phyloP scores from a whole-genome alignment of 2,797 vertebrate species.

The Clarias laeviceps region DNA sequence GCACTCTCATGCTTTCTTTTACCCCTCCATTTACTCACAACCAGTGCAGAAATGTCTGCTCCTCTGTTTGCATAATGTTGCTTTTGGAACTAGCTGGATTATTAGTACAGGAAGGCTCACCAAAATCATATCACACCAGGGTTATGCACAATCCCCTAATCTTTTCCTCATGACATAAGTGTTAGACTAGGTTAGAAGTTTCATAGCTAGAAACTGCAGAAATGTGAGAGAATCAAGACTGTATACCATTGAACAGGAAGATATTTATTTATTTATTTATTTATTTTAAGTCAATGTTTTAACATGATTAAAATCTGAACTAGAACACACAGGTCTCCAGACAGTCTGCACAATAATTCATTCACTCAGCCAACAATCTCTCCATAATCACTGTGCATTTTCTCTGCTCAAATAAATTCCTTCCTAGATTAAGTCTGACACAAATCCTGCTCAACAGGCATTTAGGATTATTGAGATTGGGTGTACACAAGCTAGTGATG shows the following conservation, averaged over 20 bases:
- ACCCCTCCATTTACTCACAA: no score
- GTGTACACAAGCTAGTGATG: slow-evolving; percentile 29
- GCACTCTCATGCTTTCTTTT: not conserved
- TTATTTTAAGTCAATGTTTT: not conserved
- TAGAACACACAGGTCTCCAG: slow-evolving; percentile 5
- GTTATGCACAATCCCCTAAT: not conserved
- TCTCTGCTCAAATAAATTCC: slow-evolving; percentile 51
- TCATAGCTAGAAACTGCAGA: not conserved
- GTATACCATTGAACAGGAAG: slow-evolving; percentile 5
- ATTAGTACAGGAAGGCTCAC: not conserved
- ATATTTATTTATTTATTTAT: not conserved
- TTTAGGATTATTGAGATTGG: slow-evolving; percentile 35
- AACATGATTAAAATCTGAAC: slow-evolving; percentile 16
- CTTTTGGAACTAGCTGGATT: not conserved
- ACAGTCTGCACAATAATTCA: not conserved
- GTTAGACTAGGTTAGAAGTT: not conserved
- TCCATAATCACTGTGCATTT: slow-evolving; percentile 34
- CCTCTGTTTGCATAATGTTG: not conserved
- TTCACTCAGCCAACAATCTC: slow-evolving; percentile 10
- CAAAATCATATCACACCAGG: not conserved
- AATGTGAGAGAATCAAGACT: not conserved
- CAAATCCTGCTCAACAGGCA: slow-evolving; percentile 55
- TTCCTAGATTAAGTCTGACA: slow-evolving; percentile 60
- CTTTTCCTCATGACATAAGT: not conserved
- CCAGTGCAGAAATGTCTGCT: not conserved